Evolutionary conservation across 2,797 vertebrate genomes (phyloP), one percentile per base, ranked within the genome.

Genomic region (Platyrinchus mystaceus): DNA sequence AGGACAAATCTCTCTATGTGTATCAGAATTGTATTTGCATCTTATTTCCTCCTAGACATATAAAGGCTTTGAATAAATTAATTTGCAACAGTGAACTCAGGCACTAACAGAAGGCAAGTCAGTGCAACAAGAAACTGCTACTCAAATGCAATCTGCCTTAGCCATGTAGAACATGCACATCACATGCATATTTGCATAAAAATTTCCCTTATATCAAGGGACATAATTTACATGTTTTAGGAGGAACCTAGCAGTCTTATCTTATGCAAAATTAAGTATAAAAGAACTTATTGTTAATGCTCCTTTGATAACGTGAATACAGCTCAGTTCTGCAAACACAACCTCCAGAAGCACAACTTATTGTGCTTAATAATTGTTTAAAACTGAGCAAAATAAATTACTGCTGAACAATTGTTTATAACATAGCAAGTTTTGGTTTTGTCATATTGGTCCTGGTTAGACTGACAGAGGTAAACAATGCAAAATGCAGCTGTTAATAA

Each of bases 131-230:
- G 41, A 64, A 86, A 86, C 36, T 52, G 27, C 37, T 52, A 62
- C 62, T 79, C 28, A 58, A 67, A 58, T 8, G 4, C 43, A 76
- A 28, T 67, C 28, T 55, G 17, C 34, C 30, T 71, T 37, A 76
- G 7, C 24, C 0, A 1, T 2, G 5, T 69, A 7, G 37, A 79
- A 76, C 10, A 55, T 4, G 7, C 9, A 49, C 12, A 26, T 41
- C 50, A 78, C n/a, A 58, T n/a, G n/a, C 3, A 32, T 22, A 82
- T 30, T 20, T 60, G 32, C 49, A 68, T 28, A 64, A 58, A 85
- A 75, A 26, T 3, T 52, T 76, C 26, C 60, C 39, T 50, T 70
- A 8, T 2, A 13, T 63, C 24, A 83, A 66, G 14, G 30, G 34
- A 63, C 32, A 64, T 43, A 14, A 68, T 14, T 71, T 41, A 19